Percentiles rank a stretch among this genome's conserved stretches.
Conservation (phyloP, 2,797 vertebrate genomes). For the Acipenser oxyrinchus region DNA sequence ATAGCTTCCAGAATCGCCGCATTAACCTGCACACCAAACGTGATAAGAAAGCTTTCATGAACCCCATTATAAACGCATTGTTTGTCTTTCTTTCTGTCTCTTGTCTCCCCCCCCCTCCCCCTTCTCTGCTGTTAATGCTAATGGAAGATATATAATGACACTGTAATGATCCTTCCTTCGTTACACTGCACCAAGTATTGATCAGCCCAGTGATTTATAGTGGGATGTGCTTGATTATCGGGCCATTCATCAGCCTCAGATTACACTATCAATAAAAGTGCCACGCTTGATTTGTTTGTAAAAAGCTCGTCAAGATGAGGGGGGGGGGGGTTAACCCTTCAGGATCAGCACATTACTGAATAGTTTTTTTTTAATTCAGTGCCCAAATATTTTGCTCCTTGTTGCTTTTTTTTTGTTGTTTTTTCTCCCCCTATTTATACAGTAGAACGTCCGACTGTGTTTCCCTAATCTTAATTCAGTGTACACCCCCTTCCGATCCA, state of each 20-base stretch:
- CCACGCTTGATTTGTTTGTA: slow-evolving; percentile 44
- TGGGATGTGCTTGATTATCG: slow-evolving; percentile 92
- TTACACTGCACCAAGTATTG: slow-evolving; percentile 81
- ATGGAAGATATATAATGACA: slow-evolving; percentile 89
- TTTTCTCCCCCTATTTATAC: too few species aligned
- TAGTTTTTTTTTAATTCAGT: slow-evolving; percentile 15
- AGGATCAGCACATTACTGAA: slow-evolving; percentile 33
- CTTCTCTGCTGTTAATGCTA: slow-evolving; percentile 48
- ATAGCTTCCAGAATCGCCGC: too few species aligned
- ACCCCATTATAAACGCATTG: slow-evolving; percentile 78
- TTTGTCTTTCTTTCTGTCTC: slow-evolving; percentile 68
- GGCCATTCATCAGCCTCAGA: slow-evolving; percentile 96
- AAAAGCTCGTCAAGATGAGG: not conserved
- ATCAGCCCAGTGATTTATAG: slow-evolving; percentile 94
- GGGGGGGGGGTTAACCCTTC: slow-evolving; percentile 1
- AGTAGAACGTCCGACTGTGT: too few species aligned
- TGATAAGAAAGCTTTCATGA: slow-evolving; percentile 32
- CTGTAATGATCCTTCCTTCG: slow-evolving; percentile 84
- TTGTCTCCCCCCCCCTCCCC: slow-evolving; percentile 32
- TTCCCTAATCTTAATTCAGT: too few species aligned
- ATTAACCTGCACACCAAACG: not conserved
- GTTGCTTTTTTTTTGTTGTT: too few species aligned
- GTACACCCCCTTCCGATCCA: too few species aligned
- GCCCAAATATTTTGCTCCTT: too few species aligned
- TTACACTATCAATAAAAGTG: slow-evolving; percentile 92